Conservation (phyloP, 2,113 vertebrate species). For the Thinocorus orbignyianus region DNA sequence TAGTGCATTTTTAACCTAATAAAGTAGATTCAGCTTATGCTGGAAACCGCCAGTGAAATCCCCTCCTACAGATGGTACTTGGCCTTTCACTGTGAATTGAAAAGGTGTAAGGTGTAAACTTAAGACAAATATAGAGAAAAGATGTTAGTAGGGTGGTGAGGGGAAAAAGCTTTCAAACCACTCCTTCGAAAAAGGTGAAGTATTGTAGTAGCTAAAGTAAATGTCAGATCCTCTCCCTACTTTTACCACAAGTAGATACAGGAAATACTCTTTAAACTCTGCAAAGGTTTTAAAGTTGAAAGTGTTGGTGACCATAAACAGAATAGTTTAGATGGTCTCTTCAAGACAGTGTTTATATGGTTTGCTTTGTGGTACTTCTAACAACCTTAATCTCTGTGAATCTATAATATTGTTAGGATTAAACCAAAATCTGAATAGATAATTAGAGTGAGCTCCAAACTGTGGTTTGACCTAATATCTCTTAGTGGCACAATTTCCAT, state of each 20-base stretch:
- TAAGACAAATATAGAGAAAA: neutral
- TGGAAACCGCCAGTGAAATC: neutral
- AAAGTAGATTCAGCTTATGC: neutral
- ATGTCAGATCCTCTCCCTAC: neutral
- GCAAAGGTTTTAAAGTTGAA: slow-evolving; percentile 6
- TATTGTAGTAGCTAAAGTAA: neutral
- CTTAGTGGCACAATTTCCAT: neutral
- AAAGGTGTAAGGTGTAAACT: neutral
- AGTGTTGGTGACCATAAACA: neutral
- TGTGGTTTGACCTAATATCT: neutral
- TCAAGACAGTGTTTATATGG: neutral
- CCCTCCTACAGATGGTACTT: neutral
- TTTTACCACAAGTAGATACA: neutral
- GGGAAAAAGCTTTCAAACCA: neutral
- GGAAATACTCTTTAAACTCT: neutral
- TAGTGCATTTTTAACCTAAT: slow-evolving; percentile 11
- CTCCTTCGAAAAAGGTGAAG: neutral
- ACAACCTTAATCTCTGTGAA: slow-evolving; percentile 23
- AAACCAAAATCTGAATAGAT: slow-evolving; percentile 8
- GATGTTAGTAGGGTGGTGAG: neutral
- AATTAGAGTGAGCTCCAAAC: slow-evolving; percentile 17
- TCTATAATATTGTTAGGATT: slow-evolving; percentile 52
- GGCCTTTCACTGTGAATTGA: neutral
- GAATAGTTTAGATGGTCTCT: neutral
- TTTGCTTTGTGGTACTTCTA: slow-evolving; percentile 39